Evolutionary conservation across 2,797 vertebrate genomes (phyloP).

Genomic region (Alouatta caraya): DNA sequence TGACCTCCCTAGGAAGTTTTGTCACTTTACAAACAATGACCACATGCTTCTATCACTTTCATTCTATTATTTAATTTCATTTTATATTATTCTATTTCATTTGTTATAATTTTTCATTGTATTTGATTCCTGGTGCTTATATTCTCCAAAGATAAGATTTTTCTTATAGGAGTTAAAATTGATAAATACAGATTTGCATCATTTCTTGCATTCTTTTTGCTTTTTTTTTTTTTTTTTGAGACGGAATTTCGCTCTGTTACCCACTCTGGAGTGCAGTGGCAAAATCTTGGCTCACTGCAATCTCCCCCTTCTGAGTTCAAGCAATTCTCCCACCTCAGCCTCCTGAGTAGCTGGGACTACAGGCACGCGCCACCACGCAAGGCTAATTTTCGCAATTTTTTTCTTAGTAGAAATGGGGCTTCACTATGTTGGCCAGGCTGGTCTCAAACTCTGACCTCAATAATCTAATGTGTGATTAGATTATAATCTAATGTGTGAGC

Average conservation of each 20-base stretch:
- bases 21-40: background rate
- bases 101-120: background rate
- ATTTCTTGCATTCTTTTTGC: background rate
- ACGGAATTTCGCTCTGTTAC: background rate
- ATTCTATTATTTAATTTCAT: background rate
- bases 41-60: background rate
- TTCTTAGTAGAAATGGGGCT: background rate
- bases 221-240: background rate
- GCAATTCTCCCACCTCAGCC: background rate
- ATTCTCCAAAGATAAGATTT: background rate
- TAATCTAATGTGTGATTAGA: too few species aligned
- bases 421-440: background rate
- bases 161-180: background rate
- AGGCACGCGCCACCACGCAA: fast-evolving
- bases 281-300: background rate
- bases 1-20: background rate
- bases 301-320: background rate
- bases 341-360: background rate
- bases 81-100: background rate
- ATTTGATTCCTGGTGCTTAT: background rate
- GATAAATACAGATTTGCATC: background rate
- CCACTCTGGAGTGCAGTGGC: background rate
- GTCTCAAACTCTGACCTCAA: background rate
- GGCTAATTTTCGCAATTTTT: background rate
- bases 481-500: too few species aligned